A percentile compares a stretch with the other conserved stretches of the same genome.
These are phyloP conservation scores for Metellina segmentata DNA, from an alignment of 2,888 invertebrate genomes.

Conservation along the genomic window DNA sequence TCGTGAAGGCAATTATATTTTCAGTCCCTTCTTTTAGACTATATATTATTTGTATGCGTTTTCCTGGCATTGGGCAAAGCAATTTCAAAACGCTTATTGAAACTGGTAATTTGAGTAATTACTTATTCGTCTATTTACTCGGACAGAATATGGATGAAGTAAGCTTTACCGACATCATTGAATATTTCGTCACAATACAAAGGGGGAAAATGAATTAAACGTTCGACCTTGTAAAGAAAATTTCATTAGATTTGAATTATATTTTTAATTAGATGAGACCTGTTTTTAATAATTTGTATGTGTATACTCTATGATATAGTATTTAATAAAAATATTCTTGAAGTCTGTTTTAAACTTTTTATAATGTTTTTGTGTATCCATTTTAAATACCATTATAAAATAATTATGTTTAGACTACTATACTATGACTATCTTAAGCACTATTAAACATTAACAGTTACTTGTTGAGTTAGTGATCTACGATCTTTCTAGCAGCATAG, in stretches of 20 bases:
- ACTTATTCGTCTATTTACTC: slow-evolving; percentile 94
- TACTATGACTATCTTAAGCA: too few relatives aligned
- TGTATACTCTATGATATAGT: background rate
- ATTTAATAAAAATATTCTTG: background rate
- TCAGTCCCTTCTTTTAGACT: slow-evolving; percentile 93
- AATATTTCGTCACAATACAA: slow-evolving; percentile 36
- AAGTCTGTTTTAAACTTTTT: background rate
- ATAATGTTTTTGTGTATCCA: too few relatives aligned
- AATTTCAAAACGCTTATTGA: slow-evolving; percentile 94
- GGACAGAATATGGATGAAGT: slow-evolving; percentile 90
- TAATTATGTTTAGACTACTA: too few relatives aligned
- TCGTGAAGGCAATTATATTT: slow-evolving; percentile 92
- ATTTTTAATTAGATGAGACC: too few relatives aligned
- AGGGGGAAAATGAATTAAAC: slow-evolving; percentile 24
- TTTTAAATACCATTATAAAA: too few relatives aligned
- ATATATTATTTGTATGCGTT: slow-evolving; percentile 92
- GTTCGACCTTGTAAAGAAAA: background rate
- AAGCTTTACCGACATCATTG: slow-evolving; percentile 23
- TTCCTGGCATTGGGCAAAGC: slow-evolving; percentile 91
- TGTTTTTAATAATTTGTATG: too few relatives aligned
- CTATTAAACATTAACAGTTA: too few relatives aligned
- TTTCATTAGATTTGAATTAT: too few relatives aligned
- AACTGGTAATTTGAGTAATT: slow-evolving; percentile 93
- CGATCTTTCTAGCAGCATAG: too few relatives aligned
- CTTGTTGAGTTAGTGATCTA: too few relatives aligned